Base-by-base conservation (phyloP, 2,888 invertebrate genomes). In the Calameuta idolon region DNA sequence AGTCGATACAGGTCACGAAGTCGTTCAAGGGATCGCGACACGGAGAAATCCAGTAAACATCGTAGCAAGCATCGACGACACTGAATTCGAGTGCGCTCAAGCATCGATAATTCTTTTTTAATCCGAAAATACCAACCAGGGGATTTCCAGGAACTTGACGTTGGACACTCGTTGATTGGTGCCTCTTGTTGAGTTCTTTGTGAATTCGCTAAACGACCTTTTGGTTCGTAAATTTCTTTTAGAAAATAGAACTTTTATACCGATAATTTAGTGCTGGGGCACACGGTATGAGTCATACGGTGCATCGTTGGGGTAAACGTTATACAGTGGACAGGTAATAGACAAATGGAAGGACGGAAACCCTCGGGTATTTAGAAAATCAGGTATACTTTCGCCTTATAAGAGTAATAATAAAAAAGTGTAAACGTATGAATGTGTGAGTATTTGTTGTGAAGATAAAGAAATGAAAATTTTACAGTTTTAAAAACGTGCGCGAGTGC, bases 1-100 rank as follows among this genome's bases (percentile, higher is more conserved):
- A 89, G 86, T 75, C 88, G 90, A 40, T 91, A 91, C 78, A 87
- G 91, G 79, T 91, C 91, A 5, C 87, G 90, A 69, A 91, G 91
- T 84, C 87, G 91, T 79, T 90, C 91, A 34, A 87, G 91, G 23
- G 91, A 91, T n/a, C 87, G 90, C 69, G 90, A 91, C n/a, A 78
- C 81, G n/a, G 91, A 91, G 73, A 90, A 90, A 76, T 88, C 89
- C 4, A 88, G 84, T 77, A 91, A 91, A 83, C 90, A 90, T 81
- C 89, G 91, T 68, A 91, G 85, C 77, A 91, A 91, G 40, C 91
- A 88, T 74, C 85, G 91, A 79, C 86, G 91, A 40, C 91, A 90
- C 69, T 90, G 80, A 89, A 55, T 23, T 55, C 9, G 23, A 9
- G 23, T 55, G 23, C 23, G 55, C 55, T 55, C 9, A 55, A 23